phyloP scores from a whole-genome alignment of 2,113 vertebrate species.

The Myrmecophaga tridactyla region DNA sequence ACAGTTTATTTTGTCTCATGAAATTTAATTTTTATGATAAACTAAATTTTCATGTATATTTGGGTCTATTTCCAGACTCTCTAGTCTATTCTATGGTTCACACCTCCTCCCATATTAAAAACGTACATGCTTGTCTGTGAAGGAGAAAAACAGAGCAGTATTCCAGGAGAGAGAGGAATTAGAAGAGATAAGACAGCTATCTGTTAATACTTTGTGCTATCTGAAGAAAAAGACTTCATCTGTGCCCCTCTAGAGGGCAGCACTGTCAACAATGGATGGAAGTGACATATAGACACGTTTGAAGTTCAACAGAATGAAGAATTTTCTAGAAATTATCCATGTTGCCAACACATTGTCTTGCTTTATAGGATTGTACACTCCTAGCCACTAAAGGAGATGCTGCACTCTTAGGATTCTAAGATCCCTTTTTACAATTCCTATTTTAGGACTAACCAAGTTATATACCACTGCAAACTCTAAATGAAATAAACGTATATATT shows the following conservation, averaged over 20 bases:
- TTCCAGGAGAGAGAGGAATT: neutral
- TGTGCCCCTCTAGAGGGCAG: neutral
- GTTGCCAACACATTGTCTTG: neutral
- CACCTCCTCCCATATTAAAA: neutral
- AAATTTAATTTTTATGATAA: slow-evolving; percentile 42
- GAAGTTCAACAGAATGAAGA: neutral
- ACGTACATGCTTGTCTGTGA: neutral
- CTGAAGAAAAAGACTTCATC: neutral
- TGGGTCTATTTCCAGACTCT: neutral
- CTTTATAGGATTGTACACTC: neutral
- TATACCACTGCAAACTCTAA: neutral
- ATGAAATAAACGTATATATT: neutral
- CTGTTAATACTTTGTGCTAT: neutral
- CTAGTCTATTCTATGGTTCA: neutral
- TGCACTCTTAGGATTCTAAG: neutral
- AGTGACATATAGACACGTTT: neutral
- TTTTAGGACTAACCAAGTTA: slow-evolving; percentile 24
- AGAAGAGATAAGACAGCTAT: neutral
- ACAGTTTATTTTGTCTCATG: too few relatives aligned
- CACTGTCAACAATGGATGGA: neutral
- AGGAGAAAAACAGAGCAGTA: neutral
- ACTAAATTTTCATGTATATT: slow-evolving; percentile 20
- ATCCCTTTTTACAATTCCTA: slow-evolving; percentile 7
- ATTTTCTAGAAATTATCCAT: slow-evolving; percentile 1
- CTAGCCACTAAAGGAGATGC: neutral